Evolutionary conservation across 2,797 vertebrate genomes (phyloP).

Genomic region (Sebastiscus albofasciatus): DNA sequence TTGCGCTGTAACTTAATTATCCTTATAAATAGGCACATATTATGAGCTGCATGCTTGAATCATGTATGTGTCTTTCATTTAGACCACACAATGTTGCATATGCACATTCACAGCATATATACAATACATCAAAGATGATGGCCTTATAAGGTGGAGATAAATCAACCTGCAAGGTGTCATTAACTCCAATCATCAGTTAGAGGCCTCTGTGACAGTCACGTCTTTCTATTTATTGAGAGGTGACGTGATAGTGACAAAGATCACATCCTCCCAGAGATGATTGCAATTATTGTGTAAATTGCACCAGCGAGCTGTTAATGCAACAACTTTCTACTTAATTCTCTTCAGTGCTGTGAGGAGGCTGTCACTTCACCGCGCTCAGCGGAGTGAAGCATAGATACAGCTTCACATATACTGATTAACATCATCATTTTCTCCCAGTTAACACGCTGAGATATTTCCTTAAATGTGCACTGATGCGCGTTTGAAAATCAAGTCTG

Average conservation of each 20-base stretch:
- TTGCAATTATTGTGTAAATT: slow-evolving; percentile 12
- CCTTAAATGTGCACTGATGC: slow-evolving; percentile 29
- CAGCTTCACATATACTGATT: slow-evolving; percentile 16
- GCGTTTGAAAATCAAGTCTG: slow-evolving; percentile 29
- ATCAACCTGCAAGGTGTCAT: background rate
- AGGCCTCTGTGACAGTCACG: background rate
- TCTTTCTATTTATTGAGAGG: slow-evolving; percentile 1
- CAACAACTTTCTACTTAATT: slow-evolving; percentile 28
- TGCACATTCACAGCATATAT: background rate
- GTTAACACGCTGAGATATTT: slow-evolving; percentile 25
- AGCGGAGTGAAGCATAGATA: slow-evolving; percentile 17
- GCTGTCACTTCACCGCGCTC: slow-evolving; percentile 20
- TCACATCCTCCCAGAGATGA: slow-evolving; percentile 14
- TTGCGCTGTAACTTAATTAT: background rate
- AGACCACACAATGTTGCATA: background rate
- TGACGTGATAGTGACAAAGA: slow-evolving; percentile 8
- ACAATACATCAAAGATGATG: background rate
- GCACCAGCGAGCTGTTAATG: slow-evolving; percentile 14
- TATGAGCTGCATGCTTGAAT: background rate
- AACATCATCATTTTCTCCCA: slow-evolving; percentile 16
- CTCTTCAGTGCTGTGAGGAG: slow-evolving; percentile 5
- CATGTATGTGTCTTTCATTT: background rate
- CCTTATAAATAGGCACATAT: background rate
- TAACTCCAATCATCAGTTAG: background rate
- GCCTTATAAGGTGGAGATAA: background rate